Evolutionary conservation across 2,888 invertebrate genomes (phyloP).

Genomic region (Halocaridina rubra): DNA sequence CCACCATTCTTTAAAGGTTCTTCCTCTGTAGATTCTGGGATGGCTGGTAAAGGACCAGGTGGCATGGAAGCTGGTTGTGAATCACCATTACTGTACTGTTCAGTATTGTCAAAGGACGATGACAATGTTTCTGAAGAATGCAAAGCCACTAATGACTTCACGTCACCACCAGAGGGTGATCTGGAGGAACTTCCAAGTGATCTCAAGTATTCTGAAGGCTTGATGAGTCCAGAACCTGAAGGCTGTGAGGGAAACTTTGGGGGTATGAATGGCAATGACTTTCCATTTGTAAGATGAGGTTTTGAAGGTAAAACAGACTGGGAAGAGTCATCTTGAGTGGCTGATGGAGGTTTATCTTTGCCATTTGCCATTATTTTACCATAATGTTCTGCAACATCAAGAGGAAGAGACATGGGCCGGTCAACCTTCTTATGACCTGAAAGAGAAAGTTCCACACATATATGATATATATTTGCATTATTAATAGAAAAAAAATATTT

Average conservation of each 20-base stretch:
- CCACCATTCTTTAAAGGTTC: conserved; percentile 5
- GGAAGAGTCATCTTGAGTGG: conserved; percentile 9
- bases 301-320: conserved; percentile 3
- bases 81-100: background rate
- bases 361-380: conserved; percentile 17
- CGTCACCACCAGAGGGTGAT: conserved; percentile 24
- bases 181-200: conserved; percentile 75
- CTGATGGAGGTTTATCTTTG: background rate
- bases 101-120: background rate
- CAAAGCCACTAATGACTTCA: background rate
- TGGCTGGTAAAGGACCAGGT: conserved; percentile 32
- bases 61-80: background rate
- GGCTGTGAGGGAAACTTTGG: conserved; percentile 81
- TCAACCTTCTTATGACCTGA: conserved; percentile 34
- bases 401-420: conserved; percentile 43
- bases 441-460: too few species aligned
- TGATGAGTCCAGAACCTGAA: conserved; percentile 84
- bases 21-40: conserved; percentile 53
- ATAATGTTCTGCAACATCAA: conserved; percentile 48
- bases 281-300: conserved; percentile 73
- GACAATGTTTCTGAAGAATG: background rate
- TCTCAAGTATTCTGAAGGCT: conserved; percentile 90
- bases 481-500: too few species aligned
- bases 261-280: conserved; percentile 89
- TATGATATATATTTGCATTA: too few species aligned